Percentiles rank a stretch among this genome's conserved stretches.
These are phyloP conservation scores for Acromyrmex echinatior DNA, from an alignment of 1,140 invertebrate genomes.

Conservation along the genomic window DNA sequence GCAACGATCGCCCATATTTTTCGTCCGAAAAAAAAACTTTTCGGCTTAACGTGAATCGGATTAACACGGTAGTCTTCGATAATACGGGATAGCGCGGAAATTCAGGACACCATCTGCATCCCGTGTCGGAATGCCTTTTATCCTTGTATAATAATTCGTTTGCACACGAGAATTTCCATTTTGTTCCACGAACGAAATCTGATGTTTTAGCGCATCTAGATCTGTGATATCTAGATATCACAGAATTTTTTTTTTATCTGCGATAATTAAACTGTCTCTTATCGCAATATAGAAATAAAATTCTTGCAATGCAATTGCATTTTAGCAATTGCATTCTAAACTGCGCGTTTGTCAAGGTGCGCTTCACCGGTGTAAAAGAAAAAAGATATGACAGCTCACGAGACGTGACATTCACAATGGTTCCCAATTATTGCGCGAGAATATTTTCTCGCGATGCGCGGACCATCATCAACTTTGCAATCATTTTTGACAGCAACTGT, in stretches of 20 bases:
- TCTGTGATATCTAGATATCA: not conserved
- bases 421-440: conserved; percentile 59
- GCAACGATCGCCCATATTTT: not conserved
- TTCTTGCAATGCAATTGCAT: not conserved
- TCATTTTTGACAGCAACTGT: not conserved
- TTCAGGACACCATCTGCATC: conserved; percentile 26
- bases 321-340: not conserved
- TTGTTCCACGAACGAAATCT: not conserved
- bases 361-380: not conserved
- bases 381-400: conserved; percentile 37
- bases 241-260: not conserved
- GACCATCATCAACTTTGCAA: not conserved
- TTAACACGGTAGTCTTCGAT: conserved; percentile 55
- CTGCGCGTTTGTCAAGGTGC: not conserved
- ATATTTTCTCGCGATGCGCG: conserved; percentile 15
- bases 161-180: conserved; percentile 24
- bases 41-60: conserved; percentile 52
- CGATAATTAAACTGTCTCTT: not conserved
- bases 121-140: not conserved
- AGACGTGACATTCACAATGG: conserved; percentile 51
- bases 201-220: not conserved
- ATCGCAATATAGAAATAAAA: not conserved
- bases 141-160: conserved; percentile 6
- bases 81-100: conserved; percentile 46
- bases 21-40: conserved; percentile 23